Percentiles rank a stretch among this genome's conserved stretches.
These are phyloP conservation scores for Centropristis striata DNA, from an alignment of 2,113 vertebrate genomes.

Conservation along the genomic window DNA sequence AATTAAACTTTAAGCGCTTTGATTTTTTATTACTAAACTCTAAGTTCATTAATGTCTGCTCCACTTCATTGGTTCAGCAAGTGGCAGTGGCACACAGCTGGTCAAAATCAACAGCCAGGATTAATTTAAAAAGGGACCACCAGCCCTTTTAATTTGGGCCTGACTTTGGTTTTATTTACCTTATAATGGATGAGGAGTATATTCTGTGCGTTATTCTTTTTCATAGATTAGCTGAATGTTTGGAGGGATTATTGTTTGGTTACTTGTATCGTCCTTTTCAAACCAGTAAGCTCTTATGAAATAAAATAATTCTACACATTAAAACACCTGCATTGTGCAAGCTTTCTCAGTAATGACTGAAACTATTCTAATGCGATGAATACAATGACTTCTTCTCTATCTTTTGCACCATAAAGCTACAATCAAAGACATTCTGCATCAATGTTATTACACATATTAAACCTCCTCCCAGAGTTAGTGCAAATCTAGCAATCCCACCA, in stretches of 20 bases:
- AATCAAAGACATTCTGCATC: not conserved
- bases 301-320: not conserved
- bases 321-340: not conserved
- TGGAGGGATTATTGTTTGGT: not conserved
- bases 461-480: conserved; percentile 39
- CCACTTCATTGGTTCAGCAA: not conserved
- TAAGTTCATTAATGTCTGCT: not conserved
- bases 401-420: not conserved
- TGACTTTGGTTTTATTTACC: not conserved
- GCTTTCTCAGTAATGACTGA: not conserved
- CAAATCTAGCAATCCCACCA: conserved; percentile 11
- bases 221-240: not conserved
- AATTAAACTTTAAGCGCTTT: conserved; percentile 7
- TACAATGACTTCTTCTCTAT: not conserved
- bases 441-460: not conserved
- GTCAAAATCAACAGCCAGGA: conserved; percentile 9
- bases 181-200: not conserved
- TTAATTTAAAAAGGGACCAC: not conserved
- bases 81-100: not conserved
- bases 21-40: conserved; percentile 13
- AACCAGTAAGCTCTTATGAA: no score
- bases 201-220: not conserved
- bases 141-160: not conserved
- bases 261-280: not conserved
- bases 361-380: not conserved